A percentile compares a stretch with the other conserved stretches of the same genome.
phyloP scores from a whole-genome alignment of 2,113 vertebrate genomes.

The Odontesthes bonariensis region DNA sequence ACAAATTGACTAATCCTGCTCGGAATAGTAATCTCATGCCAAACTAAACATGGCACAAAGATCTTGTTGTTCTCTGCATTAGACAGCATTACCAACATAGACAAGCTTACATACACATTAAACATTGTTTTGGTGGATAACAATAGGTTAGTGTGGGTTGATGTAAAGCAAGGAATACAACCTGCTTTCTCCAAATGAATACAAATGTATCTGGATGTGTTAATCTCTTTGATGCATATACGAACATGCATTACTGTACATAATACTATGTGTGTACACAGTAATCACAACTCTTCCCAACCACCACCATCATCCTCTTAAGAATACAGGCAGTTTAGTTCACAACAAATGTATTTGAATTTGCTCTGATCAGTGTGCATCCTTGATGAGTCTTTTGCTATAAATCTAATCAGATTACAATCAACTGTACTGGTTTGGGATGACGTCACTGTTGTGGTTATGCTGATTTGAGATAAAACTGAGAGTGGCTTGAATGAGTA shows the following conservation, averaged over 20 bases:
- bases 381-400: slow-evolving; percentile 33
- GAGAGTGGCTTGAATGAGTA: neutral
- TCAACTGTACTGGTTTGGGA: slow-evolving; percentile 12
- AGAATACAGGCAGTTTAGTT: slow-evolving; percentile 25
- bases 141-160: neutral
- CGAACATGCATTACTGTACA: neutral
- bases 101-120: neutral
- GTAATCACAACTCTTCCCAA: neutral
- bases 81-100: neutral
- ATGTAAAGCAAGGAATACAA: neutral
- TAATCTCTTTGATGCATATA: neutral
- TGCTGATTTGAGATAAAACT: slow-evolving; percentile 3
- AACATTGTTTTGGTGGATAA: neutral
- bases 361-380: slow-evolving; percentile 39
- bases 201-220: neutral
- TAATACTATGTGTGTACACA: neutral
- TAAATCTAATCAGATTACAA: slow-evolving; percentile 26
- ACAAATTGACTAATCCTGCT: neutral
- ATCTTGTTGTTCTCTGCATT: neutral
- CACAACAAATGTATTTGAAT: slow-evolving; percentile 37
- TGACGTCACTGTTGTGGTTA: slow-evolving; percentile 2
- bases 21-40: no score
- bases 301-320: neutral
- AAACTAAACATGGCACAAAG: no score
- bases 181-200: neutral